Base-by-base conservation (phyloP, 2,113 vertebrate species). In the Chaetodon trifascialis region DNA sequence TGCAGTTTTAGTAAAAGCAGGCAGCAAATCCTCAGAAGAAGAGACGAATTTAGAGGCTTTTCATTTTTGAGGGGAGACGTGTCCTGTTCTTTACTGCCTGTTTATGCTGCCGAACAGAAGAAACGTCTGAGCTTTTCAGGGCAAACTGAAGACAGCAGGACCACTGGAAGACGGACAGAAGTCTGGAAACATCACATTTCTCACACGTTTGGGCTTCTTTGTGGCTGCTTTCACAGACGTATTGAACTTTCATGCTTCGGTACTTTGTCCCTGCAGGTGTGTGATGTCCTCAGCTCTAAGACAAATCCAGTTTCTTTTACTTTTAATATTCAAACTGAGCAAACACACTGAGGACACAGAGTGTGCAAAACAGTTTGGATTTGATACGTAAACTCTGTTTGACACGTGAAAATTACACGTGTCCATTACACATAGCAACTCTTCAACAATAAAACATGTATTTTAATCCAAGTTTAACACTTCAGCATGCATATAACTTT, bases 1-100 rank as follows among this genome's bases (percentile, higher is more conserved):
- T 83, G 72, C 79, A 68, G 60, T 63, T 85, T 82, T 14, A 76
- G 77, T 42, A n/a, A 56, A 81, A 62, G 65, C 70, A 49, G 42
- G 16, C 64, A 21, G 54, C 62, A 56, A 83, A 79, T 74, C 51
- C 58, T 71, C 46, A 68, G 5, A 56, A 49, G 80, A 54, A 40
- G 49, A 75, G 40, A 79, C 16, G 73, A 72, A 66, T 59, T 34
- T 46, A 23, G 34, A 68, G 46, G 17, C 51, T 44, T 63, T 73
- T 64, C 23, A 19, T 82, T 64, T 67, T n/a, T 30, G 9, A 17
- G 16, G 21, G 10, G 3, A 69, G 11, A 40, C 21, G 5, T 6
- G 5, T 34, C 25, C 55, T 25, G 10, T 70, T 42, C 14, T 51
- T 51, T 75, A 63, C 23, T 11, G 30, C 19, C 54, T 40, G 34